Conservation (phyloP, 2,888 invertebrate genomes). For the Dryocosmus kuriphilus region DNA sequence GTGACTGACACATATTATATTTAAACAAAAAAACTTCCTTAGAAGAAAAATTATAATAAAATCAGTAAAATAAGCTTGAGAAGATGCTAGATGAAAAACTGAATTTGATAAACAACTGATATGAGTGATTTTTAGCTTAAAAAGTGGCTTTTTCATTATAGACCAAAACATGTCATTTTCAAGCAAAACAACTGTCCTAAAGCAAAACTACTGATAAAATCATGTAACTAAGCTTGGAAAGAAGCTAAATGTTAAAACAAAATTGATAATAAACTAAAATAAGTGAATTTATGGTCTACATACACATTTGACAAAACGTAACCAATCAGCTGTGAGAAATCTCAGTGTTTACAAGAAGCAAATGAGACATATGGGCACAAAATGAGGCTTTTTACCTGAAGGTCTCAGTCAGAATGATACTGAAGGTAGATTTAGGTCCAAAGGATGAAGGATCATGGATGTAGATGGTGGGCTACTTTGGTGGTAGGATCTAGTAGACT, state of each 20-base stretch:
- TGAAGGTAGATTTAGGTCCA: background rate
- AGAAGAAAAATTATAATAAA: background rate
- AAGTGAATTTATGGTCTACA: background rate
- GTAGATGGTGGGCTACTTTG: conserved; percentile 36
- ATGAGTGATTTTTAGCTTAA: background rate
- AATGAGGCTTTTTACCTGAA: background rate
- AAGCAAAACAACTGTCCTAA: background rate
- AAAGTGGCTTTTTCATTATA: background rate
- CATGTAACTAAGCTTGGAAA: background rate
- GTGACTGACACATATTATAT: background rate
- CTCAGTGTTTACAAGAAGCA: conserved; percentile 15
- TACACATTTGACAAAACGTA: background rate
- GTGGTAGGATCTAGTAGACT: conserved; percentile 17
- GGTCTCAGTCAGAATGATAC: background rate
- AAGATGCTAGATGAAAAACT: background rate
- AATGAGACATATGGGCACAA: background rate
- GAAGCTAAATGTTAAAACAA: background rate
- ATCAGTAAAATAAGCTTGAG: background rate
- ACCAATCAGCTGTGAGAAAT: background rate
- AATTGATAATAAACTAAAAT: background rate
- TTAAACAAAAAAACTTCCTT: background rate
- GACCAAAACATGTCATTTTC: background rate
- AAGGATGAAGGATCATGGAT: conserved; percentile 28
- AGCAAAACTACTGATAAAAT: background rate
- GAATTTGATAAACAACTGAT: background rate